Evolutionary conservation across 2,888 invertebrate species (phyloP), one percentile per base, ranked within the genome.

Genomic region (Ashinkailepas kermadecensis): DNA sequence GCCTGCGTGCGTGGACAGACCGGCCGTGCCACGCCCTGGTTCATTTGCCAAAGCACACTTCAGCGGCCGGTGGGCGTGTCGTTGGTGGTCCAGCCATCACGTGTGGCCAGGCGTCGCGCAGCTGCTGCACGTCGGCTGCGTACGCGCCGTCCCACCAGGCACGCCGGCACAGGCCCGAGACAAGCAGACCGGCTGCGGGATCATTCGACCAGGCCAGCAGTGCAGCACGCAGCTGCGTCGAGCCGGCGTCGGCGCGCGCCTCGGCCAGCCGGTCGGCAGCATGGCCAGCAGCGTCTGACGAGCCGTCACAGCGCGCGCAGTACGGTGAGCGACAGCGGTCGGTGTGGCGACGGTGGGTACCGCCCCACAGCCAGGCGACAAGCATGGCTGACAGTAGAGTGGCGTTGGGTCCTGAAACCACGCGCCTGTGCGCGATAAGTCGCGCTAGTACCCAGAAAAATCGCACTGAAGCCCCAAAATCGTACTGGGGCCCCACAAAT

Each of bases 241-340:
- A n/a, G 12, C 10, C 39, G 15, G 25, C 70, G 39, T 0, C 74
- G 21, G 74, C 7, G 54, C 18, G 54, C 56, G 54, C 56, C 74
- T 4, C 9, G 54, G n/a, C 74, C 74, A 74, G 56, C 56, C 74
- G 74, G 1, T 54, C 74, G 54, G 74, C 74, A 10, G 74, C 74
- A 9, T 18, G 74, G 9, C 13, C 21, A 18, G 74, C 74, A 18
- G 74, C 74, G 3, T 18, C 54, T 21, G 74, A 54, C 56, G 18
- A 15, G 21, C 54, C 56, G 74, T 74, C 56, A 21, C 74, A 74
- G 54, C 74, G 74, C 54, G 74, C 23, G 74, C 74, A 74, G 56
- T 74, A 56, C 12, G 56, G 74, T 23, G 74, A 74, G 74, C 74
- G 74, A 21, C 74, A 74, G 54, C 56, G 74, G 74, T 74, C 74